Base-by-base conservation (phyloP, 37 sponge, comb jelly and placozoan genomes). In the Amphimedon queenslandica region DNA sequence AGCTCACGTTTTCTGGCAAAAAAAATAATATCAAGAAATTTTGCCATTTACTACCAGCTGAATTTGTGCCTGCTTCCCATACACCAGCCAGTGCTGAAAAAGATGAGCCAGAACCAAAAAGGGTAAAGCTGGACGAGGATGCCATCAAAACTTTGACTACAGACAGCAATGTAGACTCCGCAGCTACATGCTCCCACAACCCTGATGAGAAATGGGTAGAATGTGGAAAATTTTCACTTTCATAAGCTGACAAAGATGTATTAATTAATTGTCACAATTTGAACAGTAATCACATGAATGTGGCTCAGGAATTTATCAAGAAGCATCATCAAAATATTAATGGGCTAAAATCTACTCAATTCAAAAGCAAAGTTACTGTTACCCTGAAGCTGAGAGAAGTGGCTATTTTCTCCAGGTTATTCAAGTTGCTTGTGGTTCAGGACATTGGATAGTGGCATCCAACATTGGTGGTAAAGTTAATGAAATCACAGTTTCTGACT, bases 401-500 rank as follows among this genome's bases (percentile, higher is more conserved):
- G 13, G 13, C 53, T 13, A 13, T 47, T 47, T 47, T 47, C 8
- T 47, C 13, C 53, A 47, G 53, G 53, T 47, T 47, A 47, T 47
- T 47, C 53, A 47, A 18, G 13, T 47, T 47, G 13, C 8, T 47
- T 8, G 53, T 47, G 13, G 13, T 47, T 47, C 53, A 18, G 53
- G 53, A 47, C 53, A 47, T 47, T 47, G 53, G 53, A 47, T 47
- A 18, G 53, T 47, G 53, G 53, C 53, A 47, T 47, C 53, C 53
- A 47, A 47, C 13, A 47, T 47, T 18, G 53, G 53, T 47, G 53
- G 53, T 8, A 13, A 47, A 13, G 53, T 47, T 47, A 13, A 8
- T 18, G 53, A 47, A 47, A 13, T 47, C 13, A 47, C 53, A 18
- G 53, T 47, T 8, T 47, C 8, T 13, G 53, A 47, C 13, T 47